Evolutionary conservation across 2,113 vertebrate genomes (phyloP).

Genomic region (Anarhynchus alexandrinus): DNA sequence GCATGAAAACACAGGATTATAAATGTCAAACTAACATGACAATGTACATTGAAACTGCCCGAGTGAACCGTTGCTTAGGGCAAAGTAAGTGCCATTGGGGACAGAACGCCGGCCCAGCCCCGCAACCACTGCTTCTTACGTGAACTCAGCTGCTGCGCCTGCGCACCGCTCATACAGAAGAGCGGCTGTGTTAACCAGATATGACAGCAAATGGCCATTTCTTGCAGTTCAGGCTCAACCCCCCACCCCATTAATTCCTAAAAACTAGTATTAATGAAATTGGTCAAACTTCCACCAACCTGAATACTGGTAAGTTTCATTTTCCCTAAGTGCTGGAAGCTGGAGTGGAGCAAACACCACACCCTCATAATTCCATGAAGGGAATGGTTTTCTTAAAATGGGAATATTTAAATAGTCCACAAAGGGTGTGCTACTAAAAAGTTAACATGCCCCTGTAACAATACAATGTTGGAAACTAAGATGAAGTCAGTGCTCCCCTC

Average conservation of each 20-base stretch:
- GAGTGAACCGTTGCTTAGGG: rapidly evolving
- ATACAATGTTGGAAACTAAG: not conserved
- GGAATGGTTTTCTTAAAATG: not conserved
- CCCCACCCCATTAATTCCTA: not conserved
- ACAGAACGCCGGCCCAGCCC: rapidly evolving
- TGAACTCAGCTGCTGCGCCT: too few species aligned
- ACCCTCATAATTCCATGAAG: not conserved
- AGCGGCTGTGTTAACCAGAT: not conserved
- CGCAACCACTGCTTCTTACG: rapidly evolving
- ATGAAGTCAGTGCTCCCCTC: not conserved
- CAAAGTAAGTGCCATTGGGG: rapidly evolving
- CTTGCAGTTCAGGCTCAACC: not conserved
- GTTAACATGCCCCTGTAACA: not conserved
- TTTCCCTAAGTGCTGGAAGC: not conserved
- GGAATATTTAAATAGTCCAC: not conserved
- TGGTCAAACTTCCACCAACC: not conserved
- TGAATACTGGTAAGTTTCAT: not conserved
- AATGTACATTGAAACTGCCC: not conserved
- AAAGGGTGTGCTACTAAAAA: not conserved
- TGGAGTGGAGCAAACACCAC: not conserved
- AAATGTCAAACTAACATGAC: not conserved
- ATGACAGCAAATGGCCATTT: rapidly evolving
- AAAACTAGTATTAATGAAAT: not conserved
- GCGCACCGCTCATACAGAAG: rapidly evolving
- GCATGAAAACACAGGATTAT: not conserved